A percentile compares a stretch with the other conserved stretches of the same genome.
phyloP scores from a whole-genome alignment of 2,113 vertebrate genomes.

The Phycodurus eques region DNA sequence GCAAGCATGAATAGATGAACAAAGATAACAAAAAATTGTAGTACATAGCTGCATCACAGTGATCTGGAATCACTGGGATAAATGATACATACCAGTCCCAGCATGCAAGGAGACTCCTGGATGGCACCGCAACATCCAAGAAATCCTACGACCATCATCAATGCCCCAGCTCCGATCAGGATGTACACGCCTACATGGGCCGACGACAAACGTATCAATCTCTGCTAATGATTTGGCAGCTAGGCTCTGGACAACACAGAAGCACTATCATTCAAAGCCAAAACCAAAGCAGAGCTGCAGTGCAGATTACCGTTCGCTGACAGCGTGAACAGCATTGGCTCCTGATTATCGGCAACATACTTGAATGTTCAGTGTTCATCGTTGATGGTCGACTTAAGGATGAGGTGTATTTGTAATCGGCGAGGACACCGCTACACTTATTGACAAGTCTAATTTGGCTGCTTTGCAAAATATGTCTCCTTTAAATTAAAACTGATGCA shows the following conservation, averaged over 20 bases:
- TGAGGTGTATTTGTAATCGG: too few relatives aligned
- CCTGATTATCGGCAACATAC: too few relatives aligned
- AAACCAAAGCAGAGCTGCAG: too few relatives aligned
- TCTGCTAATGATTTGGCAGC: too few relatives aligned
- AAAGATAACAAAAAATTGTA: background rate
- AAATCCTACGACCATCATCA: constrained; percentile 98
- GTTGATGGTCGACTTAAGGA: too few relatives aligned
- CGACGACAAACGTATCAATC: constrained; percentile 3
- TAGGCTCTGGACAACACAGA: too few relatives aligned
- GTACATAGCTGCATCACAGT: background rate
- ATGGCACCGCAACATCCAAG: constrained; percentile 94
- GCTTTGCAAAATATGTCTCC: too few relatives aligned
- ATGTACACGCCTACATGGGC: constrained; percentile 84
- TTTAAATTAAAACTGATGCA: too few relatives aligned
- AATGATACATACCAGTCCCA: constrained; percentile 84
- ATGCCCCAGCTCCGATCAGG: constrained; percentile 88
- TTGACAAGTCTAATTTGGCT: too few relatives aligned
- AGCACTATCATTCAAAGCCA: too few relatives aligned
- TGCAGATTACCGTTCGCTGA: too few relatives aligned
- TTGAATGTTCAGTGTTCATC: too few relatives aligned
- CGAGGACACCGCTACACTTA: background rate
- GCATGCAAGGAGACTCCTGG: constrained; percentile 95
- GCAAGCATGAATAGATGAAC: background rate
- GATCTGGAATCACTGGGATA: background rate
- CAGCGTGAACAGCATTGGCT: background rate